Evolutionary conservation across 2,797 vertebrate genomes (phyloP).

Genomic region (Amniataba percoides): DNA sequence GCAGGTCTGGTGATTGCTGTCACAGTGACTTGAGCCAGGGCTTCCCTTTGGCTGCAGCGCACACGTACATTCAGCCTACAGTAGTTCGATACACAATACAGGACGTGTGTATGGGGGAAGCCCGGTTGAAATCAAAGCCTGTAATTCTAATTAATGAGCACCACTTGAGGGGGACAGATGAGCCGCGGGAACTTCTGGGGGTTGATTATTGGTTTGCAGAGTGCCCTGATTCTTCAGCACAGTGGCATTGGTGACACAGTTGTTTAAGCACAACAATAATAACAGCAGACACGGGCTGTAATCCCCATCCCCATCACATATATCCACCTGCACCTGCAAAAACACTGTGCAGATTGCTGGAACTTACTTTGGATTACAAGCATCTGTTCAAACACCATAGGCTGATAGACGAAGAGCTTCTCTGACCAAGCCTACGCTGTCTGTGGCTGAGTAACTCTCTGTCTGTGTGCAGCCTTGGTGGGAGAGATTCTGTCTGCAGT

Average conservation of each 20-base stretch:
- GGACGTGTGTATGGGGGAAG: constrained; percentile 19
- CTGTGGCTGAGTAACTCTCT: constrained; percentile 58
- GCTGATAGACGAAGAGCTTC: constrained; percentile 60
- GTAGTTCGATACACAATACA: background rate
- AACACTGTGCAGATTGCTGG: constrained; percentile 33
- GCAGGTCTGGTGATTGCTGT: constrained; percentile 4
- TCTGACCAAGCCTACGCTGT: constrained; percentile 57
- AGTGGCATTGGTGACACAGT: constrained; percentile 26
- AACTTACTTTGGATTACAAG: constrained; percentile 53
- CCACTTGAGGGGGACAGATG: background rate
- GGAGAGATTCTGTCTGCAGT: constrained; percentile 75
- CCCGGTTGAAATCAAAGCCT: constrained; percentile 10
- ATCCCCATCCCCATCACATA: constrained; percentile 31
- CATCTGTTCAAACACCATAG: constrained; percentile 68
- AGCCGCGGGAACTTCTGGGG: constrained; percentile 18
- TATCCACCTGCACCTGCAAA: constrained; percentile 43
- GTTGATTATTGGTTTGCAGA: constrained; percentile 28
- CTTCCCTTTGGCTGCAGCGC: background rate
- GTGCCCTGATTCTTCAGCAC: constrained; percentile 13
- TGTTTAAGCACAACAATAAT: constrained; percentile 18
- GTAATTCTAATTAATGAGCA: constrained; percentile 32
- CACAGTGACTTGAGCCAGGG: background rate
- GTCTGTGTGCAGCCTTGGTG: constrained; percentile 47
- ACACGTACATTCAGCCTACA: constrained; percentile 1
- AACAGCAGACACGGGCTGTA: constrained; percentile 8